Evolutionary conservation across 2,888 invertebrate species (phyloP), one percentile per base, ranked within the genome.

Genomic region (Rhagophthalmus giganteus): DNA sequence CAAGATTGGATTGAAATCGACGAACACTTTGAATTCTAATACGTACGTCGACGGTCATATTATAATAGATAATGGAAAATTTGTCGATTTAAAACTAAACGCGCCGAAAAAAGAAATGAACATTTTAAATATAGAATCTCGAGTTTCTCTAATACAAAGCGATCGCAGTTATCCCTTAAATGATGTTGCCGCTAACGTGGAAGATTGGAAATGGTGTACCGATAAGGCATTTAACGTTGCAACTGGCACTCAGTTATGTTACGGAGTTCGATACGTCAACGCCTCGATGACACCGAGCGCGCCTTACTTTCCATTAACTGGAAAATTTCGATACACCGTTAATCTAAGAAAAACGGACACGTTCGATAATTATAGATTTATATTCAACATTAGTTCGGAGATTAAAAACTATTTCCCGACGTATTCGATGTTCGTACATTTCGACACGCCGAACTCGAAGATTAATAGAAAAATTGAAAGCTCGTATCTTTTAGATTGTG

Each of bases 251-350:
- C 31, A 61, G 44, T 15, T 61, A 8, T 63, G 63, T 33, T 50
- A 58, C 12, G 42, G 53, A 25, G 27, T 58, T n/a, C 50, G 48
- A 45, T 63, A 60, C 26, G 58, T 61, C 0, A 63, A 63, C 34
- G 58, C 61, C 3, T 60, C 63, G 2, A 2, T 28, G 7, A 12
- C 45, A 12, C 9, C 37, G 10, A 38, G 27, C 7, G 40, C 58
- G 2, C 63, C 63, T 4, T 50, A 56, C 39, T 63, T 63, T 45
- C 63, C 63, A 1, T 38, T 63, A 27, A 62, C 62, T 9, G 63
- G 63, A 12, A 32, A 14, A 5, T 63, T 63, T 26, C 55, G 59
- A 38, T 62, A 61, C 33, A 54, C 57, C 2, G 16, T 61, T 16
- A 42, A 49, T 13, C 26, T 60, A 2, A 38, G 55, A 45, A 63